Evolutionary conservation across 2,888 invertebrate species (phyloP), one percentile per base, ranked within the genome.

Genomic region (Cephus pygmeus): DNA sequence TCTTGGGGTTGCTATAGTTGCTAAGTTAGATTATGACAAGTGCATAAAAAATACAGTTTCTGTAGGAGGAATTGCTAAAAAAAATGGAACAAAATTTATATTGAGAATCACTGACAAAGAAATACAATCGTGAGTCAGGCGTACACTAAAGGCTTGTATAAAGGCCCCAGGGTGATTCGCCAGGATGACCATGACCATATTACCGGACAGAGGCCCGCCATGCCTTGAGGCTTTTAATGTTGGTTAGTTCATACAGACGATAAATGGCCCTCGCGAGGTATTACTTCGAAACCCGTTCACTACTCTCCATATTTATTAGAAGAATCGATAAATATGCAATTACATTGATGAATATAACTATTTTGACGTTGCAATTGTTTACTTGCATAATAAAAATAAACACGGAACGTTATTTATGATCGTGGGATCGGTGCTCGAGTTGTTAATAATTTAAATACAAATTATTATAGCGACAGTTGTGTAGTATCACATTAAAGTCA

Each of bases 101-200:
- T 71, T 85, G 87, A 88, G 89, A 89, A 86, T 87, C 89, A 84
- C 89, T 89, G 88, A 35, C 56, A 82, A 80, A 56, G 56, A 56
- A 56, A 56, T 23, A 56, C 71, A 34, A 30, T 71, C 34, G 84
- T 88, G 88, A 88, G 87, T 89, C 88, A 88, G 86, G 80, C 83
- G 80, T 76, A 81, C 84, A 85, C 80, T 86, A 56, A 56, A 56
- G 84, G 85, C 83, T 84, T 84, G 81, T 79, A 79, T 81, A 80
- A 82, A 89, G 89, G 88, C 89, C 89, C 88, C 85, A 87, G 87
- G 89, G 89, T 89, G 88, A 90, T 89, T 89, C 88, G 89, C 88
- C 86, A 86, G 84, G 85, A 88, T 88, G 90, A 86, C 90, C 90
- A 88, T 90, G 90, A 90, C 90, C 89, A 89, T 89, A 89, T 89